Evolutionary conservation across 2,113 vertebrate species (phyloP).

Genomic region (Phyllostomus discolor): DNA sequence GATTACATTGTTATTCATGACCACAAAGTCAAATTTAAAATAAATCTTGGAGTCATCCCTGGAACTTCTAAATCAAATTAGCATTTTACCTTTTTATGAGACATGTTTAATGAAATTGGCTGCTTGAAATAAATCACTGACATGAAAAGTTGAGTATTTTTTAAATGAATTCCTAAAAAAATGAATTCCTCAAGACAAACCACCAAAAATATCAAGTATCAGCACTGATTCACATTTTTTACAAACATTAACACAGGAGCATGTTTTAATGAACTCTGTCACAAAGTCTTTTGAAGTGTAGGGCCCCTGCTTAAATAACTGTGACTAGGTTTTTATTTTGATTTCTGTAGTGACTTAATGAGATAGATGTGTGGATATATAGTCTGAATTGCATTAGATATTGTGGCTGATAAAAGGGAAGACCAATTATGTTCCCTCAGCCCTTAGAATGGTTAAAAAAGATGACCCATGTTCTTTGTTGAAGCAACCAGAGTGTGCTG

Average conservation of each 20-base stretch:
- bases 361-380: neutral
- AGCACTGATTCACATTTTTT: slow-evolving; percentile 27
- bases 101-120: slow-evolving; percentile 22
- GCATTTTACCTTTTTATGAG: neutral
- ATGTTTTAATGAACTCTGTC: neutral
- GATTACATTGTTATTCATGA: slow-evolving; percentile 28
- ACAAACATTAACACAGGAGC: neutral
- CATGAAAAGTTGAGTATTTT: neutral
- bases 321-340: slow-evolving; percentile 20
- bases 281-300: neutral
- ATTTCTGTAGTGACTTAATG: neutral
- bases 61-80: slow-evolving; percentile 13
- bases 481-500: neutral
- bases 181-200: slow-evolving; percentile 3
- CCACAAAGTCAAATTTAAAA: neutral
- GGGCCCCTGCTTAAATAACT: neutral
- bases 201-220: neutral
- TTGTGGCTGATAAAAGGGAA: slow-evolving; percentile 10
- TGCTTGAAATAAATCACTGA: neutral
- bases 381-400: neutral
- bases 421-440: neutral
- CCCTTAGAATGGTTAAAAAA: neutral
- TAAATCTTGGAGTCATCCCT: slow-evolving; percentile 18
- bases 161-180: neutral
- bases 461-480: neutral